Percentiles rank a stretch among this genome's conserved stretches.
Conservation (phyloP, 1,140 invertebrate genomes). For the Eriosoma lanigerum region DNA sequence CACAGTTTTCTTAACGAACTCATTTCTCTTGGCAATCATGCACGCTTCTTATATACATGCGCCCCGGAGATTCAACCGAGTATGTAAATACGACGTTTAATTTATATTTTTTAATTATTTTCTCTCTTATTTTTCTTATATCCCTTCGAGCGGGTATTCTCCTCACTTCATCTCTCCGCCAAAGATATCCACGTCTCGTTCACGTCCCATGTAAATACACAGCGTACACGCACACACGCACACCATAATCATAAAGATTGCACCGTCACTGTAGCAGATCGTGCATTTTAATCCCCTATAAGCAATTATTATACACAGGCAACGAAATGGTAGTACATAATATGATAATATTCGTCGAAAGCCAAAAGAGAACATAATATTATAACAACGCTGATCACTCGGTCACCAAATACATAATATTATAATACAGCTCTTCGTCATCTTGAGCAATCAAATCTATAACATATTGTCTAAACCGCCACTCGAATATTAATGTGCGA, state of each 20-base stretch:
- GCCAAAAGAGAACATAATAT: background rate
- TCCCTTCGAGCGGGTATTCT: conserved; percentile 11
- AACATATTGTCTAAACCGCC: background rate
- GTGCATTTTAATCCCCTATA: conserved; percentile 26
- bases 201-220: background rate
- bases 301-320: conserved; percentile 29
- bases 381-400: background rate
- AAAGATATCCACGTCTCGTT: background rate
- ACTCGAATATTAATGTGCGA: background rate
- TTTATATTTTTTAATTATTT: conserved; percentile 52
- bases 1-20: conserved; percentile 52
- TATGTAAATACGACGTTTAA: conserved; percentile 52
- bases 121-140: conserved; percentile 49
- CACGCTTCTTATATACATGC: conserved; percentile 46
- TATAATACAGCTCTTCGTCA: conserved; percentile 7
- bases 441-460: conserved; percentile 22
- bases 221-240: background rate
- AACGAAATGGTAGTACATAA: background rate
- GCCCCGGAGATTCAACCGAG: conserved; percentile 48
- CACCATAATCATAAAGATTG: background rate
- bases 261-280: background rate
- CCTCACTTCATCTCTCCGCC: background rate
- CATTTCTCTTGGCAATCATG: conserved; percentile 51
- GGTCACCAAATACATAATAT: background rate
- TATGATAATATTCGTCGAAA: background rate